These are phyloP conservation scores for Acanthurus tractus DNA, from an alignment of 2,797 vertebrate genomes.

Conservation along the genomic window DNA sequence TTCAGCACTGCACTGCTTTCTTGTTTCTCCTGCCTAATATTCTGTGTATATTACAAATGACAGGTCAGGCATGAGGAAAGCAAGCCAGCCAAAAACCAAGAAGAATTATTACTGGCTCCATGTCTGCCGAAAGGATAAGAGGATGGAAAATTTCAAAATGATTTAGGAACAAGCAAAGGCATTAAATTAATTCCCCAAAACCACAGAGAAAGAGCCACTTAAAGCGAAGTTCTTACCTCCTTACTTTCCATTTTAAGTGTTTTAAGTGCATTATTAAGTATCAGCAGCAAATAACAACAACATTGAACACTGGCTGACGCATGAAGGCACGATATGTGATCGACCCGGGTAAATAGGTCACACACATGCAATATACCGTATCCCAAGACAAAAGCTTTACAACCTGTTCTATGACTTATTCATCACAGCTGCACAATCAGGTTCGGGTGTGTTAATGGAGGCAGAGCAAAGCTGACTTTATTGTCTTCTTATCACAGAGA, in stretches of 20 bases:
- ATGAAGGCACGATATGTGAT: conserved; percentile 12
- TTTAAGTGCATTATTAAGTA: conserved; percentile 3
- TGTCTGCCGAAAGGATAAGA: conserved; percentile 1
- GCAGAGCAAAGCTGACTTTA: conserved; percentile 25
- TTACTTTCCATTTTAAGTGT: not conserved
- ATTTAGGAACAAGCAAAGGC: not conserved
- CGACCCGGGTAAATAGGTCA: conserved; percentile 23
- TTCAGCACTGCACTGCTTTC: conserved; percentile 11
- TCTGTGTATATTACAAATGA: not conserved
- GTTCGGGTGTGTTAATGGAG: conserved; percentile 39
- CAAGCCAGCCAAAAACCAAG: not conserved
- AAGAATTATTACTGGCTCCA: conserved; percentile 14
- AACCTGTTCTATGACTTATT: conserved; percentile 32
- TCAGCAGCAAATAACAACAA: conserved; percentile 13
- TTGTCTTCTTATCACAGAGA: conserved; percentile 52
- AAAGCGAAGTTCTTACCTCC: not conserved
- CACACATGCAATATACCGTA: not conserved
- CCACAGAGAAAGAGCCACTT: conserved; percentile 3
- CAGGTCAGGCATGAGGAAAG: conserved; percentile 43
- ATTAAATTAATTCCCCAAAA: not conserved
- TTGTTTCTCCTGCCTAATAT: conserved; percentile 20
- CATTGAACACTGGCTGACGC: not conserved
- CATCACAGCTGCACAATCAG: conserved; percentile 22
- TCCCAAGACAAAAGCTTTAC: conserved; percentile 25
- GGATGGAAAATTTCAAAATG: not conserved